Evolutionary conservation across 92 coral and sea anemone genomes (phyloP).

Genomic region (Umimayanthus kanabou): DNA sequence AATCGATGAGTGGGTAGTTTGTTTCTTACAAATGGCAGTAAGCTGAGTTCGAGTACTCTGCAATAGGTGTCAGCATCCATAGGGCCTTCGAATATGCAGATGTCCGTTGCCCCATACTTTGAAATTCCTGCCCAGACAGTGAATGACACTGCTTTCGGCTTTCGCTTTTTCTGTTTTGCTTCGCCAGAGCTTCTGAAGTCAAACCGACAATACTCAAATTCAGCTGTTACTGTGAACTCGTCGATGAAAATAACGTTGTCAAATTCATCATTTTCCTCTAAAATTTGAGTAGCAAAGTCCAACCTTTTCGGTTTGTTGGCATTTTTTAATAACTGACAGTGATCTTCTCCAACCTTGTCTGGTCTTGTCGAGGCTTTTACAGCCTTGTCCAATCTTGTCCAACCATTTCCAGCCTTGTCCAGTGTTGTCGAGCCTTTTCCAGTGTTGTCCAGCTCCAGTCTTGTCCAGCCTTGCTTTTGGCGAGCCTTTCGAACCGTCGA

Average conservation of each 20-base stretch:
- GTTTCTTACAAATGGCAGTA: slow-evolving; percentile 35
- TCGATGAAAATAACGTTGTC: too few relatives aligned
- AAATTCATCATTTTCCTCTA: too few relatives aligned
- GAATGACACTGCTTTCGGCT: slow-evolving; percentile 46
- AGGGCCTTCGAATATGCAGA: slow-evolving; percentile 51
- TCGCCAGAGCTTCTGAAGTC: slow-evolving; percentile 32
- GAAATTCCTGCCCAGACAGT: slow-evolving; percentile 55
- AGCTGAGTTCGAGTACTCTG: slow-evolving; percentile 22
- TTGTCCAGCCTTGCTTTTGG: too few relatives aligned
- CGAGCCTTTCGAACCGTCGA: neutral
- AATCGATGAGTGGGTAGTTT: slow-evolving; percentile 35
- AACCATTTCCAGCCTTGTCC: neutral
- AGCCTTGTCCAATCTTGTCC: slow-evolving; percentile 22
- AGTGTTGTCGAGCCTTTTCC: too few relatives aligned
- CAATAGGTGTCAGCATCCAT: slow-evolving; percentile 48
- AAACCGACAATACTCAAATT: slow-evolving; percentile 14
- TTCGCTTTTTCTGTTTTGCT: slow-evolving; percentile 48
- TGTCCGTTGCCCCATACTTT: slow-evolving; percentile 40
- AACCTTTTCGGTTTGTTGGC: too few relatives aligned
- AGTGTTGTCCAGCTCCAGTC: too few relatives aligned
- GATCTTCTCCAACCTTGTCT: too few relatives aligned
- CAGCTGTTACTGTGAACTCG: slow-evolving; percentile 25
- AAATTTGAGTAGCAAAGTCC: too few relatives aligned
- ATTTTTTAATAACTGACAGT: too few relatives aligned
- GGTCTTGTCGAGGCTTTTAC: too few relatives aligned